phyloP scores from a whole-genome alignment of 1,140 invertebrate species.

The Cardiocondyla obscurior region DNA sequence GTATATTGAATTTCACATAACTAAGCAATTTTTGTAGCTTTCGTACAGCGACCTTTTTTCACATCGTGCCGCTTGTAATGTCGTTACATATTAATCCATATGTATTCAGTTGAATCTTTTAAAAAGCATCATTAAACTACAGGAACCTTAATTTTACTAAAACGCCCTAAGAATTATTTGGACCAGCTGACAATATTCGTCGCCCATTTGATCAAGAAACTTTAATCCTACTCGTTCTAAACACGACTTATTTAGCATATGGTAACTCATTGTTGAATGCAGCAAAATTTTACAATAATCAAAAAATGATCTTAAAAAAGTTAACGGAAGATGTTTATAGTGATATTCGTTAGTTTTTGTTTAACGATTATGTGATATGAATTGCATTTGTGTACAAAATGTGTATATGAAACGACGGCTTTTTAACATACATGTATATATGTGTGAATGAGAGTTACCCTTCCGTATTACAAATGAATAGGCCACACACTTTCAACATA shows the following conservation, averaged over 20 bases:
- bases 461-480: constrained; percentile 66
- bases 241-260: constrained; percentile 55
- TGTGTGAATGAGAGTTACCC: constrained; percentile 16
- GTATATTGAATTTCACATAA: background rate
- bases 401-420: background rate
- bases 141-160: constrained; percentile 60
- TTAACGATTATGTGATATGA: background rate
- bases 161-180: constrained; percentile 49
- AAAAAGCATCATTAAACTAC: constrained; percentile 46
- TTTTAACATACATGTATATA: background rate
- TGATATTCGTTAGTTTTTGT: background rate
- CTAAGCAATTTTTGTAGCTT: background rate
- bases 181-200: constrained; percentile 51
- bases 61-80: constrained; percentile 20
- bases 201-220: constrained; percentile 42
- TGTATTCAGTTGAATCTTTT: constrained; percentile 32
- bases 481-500: constrained; percentile 53
- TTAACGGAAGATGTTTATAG: background rate
- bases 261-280: constrained; percentile 61
- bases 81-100: constrained; percentile 53
- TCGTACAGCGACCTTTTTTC: background rate
- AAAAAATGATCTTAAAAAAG: constrained; percentile 33
- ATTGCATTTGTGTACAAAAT: background rate
- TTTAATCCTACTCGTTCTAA: constrained; percentile 52
- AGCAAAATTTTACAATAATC: constrained; percentile 55